phyloP scores from a whole-genome alignment of 1,140 invertebrate species.

The Drosophila mauritiana region DNA sequence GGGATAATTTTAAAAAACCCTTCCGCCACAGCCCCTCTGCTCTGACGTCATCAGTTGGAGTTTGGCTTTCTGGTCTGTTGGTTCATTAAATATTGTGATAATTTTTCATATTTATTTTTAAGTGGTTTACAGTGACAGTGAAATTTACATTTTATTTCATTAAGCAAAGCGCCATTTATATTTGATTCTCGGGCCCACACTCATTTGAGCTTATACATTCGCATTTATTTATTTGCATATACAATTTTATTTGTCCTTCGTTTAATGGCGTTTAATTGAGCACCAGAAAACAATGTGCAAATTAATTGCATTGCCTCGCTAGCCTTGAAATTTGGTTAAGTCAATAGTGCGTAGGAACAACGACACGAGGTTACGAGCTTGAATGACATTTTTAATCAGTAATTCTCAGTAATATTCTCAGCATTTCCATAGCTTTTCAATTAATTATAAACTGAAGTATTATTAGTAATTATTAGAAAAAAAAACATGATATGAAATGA shows the following conservation, averaged over 20 bases:
- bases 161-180: constrained; percentile 57
- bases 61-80: constrained; percentile 78
- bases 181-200: constrained; percentile 38
- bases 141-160: constrained; percentile 65
- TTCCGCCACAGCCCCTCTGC: neutral
- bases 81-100: constrained; percentile 82
- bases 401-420: neutral
- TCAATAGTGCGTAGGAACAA: constrained; percentile 26
- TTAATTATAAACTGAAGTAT: too few relatives aligned
- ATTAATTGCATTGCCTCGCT: neutral
- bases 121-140: constrained; percentile 72
- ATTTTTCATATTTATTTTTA: constrained; percentile 81
- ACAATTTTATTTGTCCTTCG: constrained; percentile 10
- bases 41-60: constrained; percentile 47
- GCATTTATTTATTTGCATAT: constrained; percentile 17
- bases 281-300: constrained; percentile 19
- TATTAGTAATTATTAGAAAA: too few relatives aligned
- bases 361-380: neutral
- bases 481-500: too few relatives aligned
- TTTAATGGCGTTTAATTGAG: constrained; percentile 57
- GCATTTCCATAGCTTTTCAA: too few relatives aligned
- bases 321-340: constrained; percentile 1
- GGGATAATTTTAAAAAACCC: constrained; percentile 62
- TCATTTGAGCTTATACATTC: constrained; percentile 4
- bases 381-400: neutral